Evolutionary conservation across 2,888 invertebrate species (phyloP).

Genomic region (Drosophila barbarae): DNA sequence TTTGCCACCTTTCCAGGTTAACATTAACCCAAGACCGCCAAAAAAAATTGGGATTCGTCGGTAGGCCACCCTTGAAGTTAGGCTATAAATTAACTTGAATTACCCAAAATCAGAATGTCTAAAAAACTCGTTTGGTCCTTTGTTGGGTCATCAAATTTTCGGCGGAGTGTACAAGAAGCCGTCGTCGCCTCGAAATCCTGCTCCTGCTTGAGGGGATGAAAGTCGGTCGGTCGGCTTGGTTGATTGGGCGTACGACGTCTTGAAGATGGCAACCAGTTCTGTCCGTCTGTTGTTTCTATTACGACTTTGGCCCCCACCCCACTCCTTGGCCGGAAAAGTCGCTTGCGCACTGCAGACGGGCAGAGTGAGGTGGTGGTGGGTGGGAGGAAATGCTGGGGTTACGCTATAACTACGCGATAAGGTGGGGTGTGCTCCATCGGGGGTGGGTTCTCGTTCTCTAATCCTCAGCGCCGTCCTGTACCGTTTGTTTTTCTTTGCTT

Average conservation of each 20-base stretch:
- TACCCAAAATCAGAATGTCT: constrained; percentile 22
- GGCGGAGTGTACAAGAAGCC: constrained; percentile 52
- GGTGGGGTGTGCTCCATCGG: constrained; percentile 19
- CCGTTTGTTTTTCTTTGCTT: constrained; percentile 10
- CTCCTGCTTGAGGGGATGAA: constrained; percentile 60
- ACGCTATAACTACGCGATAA: constrained; percentile 32
- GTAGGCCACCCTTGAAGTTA: constrained; percentile 25
- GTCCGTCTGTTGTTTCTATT: constrained; percentile 36
- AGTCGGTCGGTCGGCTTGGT: constrained; percentile 42
- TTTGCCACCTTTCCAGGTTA: constrained; percentile 11
- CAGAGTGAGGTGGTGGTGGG: constrained; percentile 9
- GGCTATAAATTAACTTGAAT: constrained; percentile 46
- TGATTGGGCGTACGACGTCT: constrained; percentile 61
- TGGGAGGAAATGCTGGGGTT: constrained; percentile 31
- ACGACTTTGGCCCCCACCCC: constrained; percentile 8
- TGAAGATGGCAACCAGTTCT: constrained; percentile 66
- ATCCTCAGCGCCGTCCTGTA: constrained; percentile 3
- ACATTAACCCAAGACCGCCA: not conserved
- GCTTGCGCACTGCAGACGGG: constrained; percentile 28
- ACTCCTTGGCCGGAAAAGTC: constrained; percentile 28
- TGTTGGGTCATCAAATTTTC: constrained; percentile 43
- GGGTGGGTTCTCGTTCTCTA: constrained; percentile 54
- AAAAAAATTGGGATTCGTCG: not conserved
- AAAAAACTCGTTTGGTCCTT: constrained; percentile 40
- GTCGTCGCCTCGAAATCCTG: constrained; percentile 41